phyloP scores from a whole-genome alignment of 2,888 invertebrate species.

The Xanthia togata region DNA sequence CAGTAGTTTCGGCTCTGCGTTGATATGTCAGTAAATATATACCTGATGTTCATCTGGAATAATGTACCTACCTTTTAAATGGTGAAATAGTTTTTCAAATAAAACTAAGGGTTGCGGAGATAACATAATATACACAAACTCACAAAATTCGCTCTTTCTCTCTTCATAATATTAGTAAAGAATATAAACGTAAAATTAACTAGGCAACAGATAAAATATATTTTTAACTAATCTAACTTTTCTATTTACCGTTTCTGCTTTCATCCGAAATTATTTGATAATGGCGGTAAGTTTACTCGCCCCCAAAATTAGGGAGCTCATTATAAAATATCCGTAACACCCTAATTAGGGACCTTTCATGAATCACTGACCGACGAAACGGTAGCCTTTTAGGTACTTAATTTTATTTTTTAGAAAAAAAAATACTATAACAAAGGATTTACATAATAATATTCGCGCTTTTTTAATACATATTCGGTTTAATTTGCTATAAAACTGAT shows the following conservation, averaged over 20 bases:
- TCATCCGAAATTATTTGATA: slow-evolving; percentile 32
- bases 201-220: too few relatives aligned
- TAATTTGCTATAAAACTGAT: background rate
- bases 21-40: too few relatives aligned
- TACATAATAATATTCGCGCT: background rate
- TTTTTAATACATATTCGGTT: background rate
- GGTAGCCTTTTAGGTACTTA: slow-evolving; percentile 1
- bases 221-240: background rate
- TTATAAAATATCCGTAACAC: slow-evolving; percentile 9
- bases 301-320: slow-evolving; percentile 17
- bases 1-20: too few relatives aligned
- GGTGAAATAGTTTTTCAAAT: too few relatives aligned
- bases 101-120: too few relatives aligned
- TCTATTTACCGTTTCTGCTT: slow-evolving; percentile 22
- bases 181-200: too few relatives aligned
- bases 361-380: slow-evolving; percentile 2
- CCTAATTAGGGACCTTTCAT: slow-evolving; percentile 14
- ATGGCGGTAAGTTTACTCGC: slow-evolving; percentile 2
- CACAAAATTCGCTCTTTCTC: too few relatives aligned
- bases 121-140: too few relatives aligned
- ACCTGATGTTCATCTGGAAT: too few relatives aligned
- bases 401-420: background rate
- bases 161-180: too few relatives aligned
- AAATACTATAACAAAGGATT: background rate
- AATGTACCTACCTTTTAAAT: too few relatives aligned